Evolutionary conservation across 2,797 vertebrate species (phyloP).

Genomic region (Aphelocoma californica): DNA sequence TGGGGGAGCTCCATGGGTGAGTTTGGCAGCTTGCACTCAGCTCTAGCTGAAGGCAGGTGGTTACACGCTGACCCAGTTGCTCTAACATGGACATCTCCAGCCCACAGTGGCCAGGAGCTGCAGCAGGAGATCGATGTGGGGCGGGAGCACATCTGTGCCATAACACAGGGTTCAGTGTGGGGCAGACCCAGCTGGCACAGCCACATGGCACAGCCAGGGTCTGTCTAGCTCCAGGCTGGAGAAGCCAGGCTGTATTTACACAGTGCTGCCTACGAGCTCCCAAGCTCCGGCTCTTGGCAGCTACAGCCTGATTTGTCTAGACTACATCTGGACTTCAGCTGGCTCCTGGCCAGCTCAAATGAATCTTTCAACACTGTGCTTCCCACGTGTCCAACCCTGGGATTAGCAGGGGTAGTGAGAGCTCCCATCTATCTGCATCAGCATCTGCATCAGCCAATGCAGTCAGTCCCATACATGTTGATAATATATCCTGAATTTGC

Average conservation of each 20-base stretch:
- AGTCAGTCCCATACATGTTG: not conserved
- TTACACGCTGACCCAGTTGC: not conserved
- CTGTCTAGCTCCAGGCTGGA: not conserved
- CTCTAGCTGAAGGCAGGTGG: not conserved
- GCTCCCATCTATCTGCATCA: not conserved
- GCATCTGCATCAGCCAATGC: not conserved
- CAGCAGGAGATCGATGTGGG: fast-evolving
- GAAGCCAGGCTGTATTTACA: not conserved
- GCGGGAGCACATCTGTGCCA: not conserved
- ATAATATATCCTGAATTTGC: not conserved
- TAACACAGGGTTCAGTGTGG: fast-evolving
- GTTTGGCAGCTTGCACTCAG: not conserved
- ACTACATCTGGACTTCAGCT: constrained; percentile 42
- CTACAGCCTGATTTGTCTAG: constrained; percentile 35
- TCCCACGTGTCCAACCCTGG: not conserved
- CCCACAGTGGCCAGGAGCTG: fast-evolving
- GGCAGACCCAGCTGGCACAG: not conserved
- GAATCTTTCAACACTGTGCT: constrained; percentile 26
- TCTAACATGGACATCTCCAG: not conserved
- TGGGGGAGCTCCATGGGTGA: not conserved
- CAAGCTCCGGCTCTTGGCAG: not conserved
- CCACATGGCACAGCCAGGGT: not conserved
- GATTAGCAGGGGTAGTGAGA: constrained; percentile 27
- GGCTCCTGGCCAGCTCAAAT: constrained; percentile 23
- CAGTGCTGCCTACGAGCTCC: not conserved